A percentile compares a stretch with the other conserved stretches of the same genome.
Evolutionary conservation across 2,113 vertebrate genomes (phyloP).

Genomic region (Romanogobio albipinnatus): DNA sequence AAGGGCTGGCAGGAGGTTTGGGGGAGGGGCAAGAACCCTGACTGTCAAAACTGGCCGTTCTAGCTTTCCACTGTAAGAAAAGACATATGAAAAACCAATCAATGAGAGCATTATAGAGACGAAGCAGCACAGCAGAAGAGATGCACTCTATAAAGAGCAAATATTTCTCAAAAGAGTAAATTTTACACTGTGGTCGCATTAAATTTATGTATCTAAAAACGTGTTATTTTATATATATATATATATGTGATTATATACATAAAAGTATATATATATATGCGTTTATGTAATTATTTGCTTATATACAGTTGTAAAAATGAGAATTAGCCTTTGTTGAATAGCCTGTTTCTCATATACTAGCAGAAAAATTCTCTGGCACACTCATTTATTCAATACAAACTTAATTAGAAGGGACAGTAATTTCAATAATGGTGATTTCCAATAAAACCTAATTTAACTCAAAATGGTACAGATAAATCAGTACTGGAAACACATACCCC

Average conservation of each 20-base stretch:
- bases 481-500: neutral
- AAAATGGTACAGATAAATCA: neutral
- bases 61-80: constrained; percentile 89
- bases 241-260: too few relatives aligned
- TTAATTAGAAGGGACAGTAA: neutral
- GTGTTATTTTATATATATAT: neutral
- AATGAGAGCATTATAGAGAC: constrained; percentile 24
- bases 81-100: constrained; percentile 56
- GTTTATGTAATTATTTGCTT: neutral
- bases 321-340: neutral
- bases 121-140: neutral
- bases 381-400: neutral
- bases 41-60: constrained; percentile 95
- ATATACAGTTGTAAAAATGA: neutral
- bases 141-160: neutral
- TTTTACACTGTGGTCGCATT: neutral
- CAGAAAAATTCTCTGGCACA: neutral
- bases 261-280: neutral
- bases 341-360: neutral
- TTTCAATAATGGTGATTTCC: neutral
- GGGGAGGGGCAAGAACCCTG: constrained; percentile 95
- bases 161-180: neutral
- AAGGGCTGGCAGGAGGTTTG: constrained; percentile 88
- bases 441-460: neutral
- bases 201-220: neutral